A percentile compares a stretch with the other conserved stretches of the same genome.
Conservation (phyloP, 2,797 vertebrate species). For the Microctenopoma steveboyesi region DNA sequence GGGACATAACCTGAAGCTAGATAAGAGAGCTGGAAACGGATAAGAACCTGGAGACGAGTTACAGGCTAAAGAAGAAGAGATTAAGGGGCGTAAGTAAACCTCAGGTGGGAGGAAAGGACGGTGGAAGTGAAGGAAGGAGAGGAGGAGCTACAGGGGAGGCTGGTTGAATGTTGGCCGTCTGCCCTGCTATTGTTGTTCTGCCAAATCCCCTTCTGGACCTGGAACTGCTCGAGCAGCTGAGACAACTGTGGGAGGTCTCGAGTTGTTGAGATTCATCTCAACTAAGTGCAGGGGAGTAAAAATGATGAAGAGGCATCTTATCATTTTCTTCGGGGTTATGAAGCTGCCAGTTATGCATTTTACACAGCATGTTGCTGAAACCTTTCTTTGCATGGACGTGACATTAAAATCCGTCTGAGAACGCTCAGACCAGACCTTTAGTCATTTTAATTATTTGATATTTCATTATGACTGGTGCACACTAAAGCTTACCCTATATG, state of each 20-base stretch:
- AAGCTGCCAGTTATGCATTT: conserved; percentile 20
- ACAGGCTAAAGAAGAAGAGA: not conserved
- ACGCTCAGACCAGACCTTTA: not conserved
- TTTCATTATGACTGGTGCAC: conserved; percentile 28
- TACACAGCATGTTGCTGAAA: conserved; percentile 2
- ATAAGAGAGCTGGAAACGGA: conserved; percentile 4
- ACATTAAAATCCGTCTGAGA: conserved; percentile 41
- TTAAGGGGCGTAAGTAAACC: conserved; percentile 6
- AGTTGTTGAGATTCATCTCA: conserved; percentile 42
- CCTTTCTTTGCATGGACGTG: conserved; percentile 13
- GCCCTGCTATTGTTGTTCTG: conserved; percentile 58
- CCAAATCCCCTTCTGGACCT: conserved; percentile 61
- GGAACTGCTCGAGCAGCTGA: conserved; percentile 51
- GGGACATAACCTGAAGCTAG: not conserved
- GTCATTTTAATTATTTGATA: conserved; percentile 7
- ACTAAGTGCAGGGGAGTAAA: conserved; percentile 26
- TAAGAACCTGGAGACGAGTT: not conserved
- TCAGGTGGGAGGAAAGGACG: conserved; percentile 32
- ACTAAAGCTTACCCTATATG: conserved; percentile 27
- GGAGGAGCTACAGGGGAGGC: conserved; percentile 35
- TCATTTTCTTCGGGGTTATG: conserved; percentile 39
- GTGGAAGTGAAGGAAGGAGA: conserved; percentile 20
- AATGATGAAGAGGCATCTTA: conserved; percentile 42
- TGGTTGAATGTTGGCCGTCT: conserved; percentile 51
- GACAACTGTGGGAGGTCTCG: conserved; percentile 60